A percentile compares a stretch with the other conserved stretches of the same genome.
These are phyloP conservation scores for Hydrolagus colliei DNA, from an alignment of 2,797 vertebrate species.

Conservation along the genomic window DNA sequence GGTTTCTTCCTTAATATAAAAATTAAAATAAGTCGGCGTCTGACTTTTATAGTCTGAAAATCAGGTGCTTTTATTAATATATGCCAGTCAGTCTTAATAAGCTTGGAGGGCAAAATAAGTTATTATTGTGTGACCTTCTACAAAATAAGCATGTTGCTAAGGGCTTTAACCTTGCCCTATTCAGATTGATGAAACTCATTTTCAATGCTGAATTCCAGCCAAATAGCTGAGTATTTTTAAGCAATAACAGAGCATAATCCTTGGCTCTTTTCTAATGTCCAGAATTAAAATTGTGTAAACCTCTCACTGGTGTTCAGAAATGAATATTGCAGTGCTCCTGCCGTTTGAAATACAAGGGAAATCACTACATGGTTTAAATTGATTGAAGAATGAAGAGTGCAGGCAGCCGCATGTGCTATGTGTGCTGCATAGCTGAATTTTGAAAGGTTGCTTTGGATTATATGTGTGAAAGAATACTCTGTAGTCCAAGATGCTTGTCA, in stretches of 20 bases:
- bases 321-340: conserved; percentile 66
- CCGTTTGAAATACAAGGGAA: conserved; percentile 19
- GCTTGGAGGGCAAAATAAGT: conserved; percentile 68
- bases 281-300: conserved; percentile 53
- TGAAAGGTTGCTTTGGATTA: conserved; percentile 20
- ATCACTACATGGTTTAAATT: conserved; percentile 18
- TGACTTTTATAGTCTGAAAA: conserved; percentile 74
- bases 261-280: conserved; percentile 73
- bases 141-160: conserved; percentile 81
- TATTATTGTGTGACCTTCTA: conserved; percentile 80
- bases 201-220: conserved; percentile 71
- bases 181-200: conserved; percentile 71
- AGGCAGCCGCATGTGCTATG: background rate
- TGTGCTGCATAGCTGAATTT: conserved; percentile 17
- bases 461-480: conserved; percentile 21
- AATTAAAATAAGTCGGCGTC: conserved; percentile 76
- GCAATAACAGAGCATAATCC: conserved; percentile 83
- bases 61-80: conserved; percentile 78
- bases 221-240: conserved; percentile 78
- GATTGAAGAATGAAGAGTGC: conserved; percentile 25
- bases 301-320: conserved; percentile 67
- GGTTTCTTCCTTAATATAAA: conserved; percentile 75
- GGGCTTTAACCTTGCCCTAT: conserved; percentile 65
- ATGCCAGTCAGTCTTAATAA: conserved; percentile 82
- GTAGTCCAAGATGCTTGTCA: conserved; percentile 7